phyloP scores from a whole-genome alignment of 2,888 invertebrate species.

The Latrodectus hesperus region DNA sequence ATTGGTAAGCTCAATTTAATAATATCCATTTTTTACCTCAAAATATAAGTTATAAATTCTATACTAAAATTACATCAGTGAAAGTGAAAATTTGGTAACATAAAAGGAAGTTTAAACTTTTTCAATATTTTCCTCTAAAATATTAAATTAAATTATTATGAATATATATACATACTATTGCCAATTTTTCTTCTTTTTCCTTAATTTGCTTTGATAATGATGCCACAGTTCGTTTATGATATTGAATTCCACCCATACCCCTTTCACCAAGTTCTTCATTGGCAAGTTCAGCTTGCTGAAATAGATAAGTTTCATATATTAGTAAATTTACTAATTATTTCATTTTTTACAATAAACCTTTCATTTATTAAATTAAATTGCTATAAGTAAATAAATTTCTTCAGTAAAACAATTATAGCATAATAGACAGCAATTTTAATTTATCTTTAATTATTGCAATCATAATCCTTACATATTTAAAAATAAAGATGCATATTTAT shows the following conservation, averaged over 20 bases:
- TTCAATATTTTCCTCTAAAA: not conserved
- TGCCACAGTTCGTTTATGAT: slow-evolving; percentile 74
- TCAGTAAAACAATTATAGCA: not conserved
- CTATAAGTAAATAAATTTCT: not conserved
- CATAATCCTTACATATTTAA: no score
- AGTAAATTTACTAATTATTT: slow-evolving; percentile 1
- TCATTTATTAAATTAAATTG: not conserved
- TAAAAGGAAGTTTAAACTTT: not conserved
- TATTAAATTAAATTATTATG: not conserved
- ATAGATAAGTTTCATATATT: not conserved
- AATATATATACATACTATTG: slow-evolving; percentile 77
- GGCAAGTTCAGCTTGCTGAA: slow-evolving; percentile 75
- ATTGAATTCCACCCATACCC: slow-evolving; percentile 74
- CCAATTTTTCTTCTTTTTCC: slow-evolving; percentile 73
- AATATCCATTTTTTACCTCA: no score
- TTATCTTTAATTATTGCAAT: no score
- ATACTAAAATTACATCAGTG: no score
- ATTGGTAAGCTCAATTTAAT: no score
- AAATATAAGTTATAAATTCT: no score
- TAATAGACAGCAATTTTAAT: no score
- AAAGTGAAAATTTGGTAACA: not conserved
- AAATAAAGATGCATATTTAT: no score
- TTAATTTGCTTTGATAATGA: slow-evolving; percentile 75
- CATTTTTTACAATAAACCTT: not conserved
- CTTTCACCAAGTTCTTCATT: slow-evolving; percentile 72